phyloP scores from a whole-genome alignment of 2,888 invertebrate genomes.

The Pandemis heparana region DNA sequence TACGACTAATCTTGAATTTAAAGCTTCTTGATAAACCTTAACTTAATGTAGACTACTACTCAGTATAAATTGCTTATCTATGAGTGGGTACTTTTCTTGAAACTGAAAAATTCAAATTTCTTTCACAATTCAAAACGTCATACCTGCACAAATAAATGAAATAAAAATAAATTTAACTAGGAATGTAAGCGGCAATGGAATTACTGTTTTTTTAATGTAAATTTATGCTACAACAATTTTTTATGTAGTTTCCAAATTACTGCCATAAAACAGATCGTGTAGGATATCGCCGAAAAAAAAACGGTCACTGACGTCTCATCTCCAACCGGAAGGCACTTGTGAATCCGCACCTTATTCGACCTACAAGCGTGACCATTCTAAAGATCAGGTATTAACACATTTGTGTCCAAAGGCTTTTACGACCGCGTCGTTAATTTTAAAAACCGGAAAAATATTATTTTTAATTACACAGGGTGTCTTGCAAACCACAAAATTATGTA shows the following conservation, averaged over 20 bases:
- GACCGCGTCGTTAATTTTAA: slow-evolving; percentile 11
- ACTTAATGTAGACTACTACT: slow-evolving; percentile 55
- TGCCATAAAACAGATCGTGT: slow-evolving; percentile 22
- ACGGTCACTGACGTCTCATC: slow-evolving; percentile 11
- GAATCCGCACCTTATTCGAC: slow-evolving; percentile 6
- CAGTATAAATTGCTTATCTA: slow-evolving; percentile 26
- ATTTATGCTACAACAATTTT: slow-evolving; percentile 14
- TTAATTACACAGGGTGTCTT: neutral
- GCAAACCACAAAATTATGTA: neutral
- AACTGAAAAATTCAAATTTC: neutral
- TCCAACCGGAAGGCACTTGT: slow-evolving; percentile 19
- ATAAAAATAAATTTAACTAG: slow-evolving; percentile 17
- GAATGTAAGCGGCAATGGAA: slow-evolving; percentile 55
- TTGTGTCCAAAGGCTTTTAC: slow-evolving; percentile 16
- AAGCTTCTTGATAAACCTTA: slow-evolving; percentile 76
- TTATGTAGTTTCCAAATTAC: slow-evolving; percentile 7
- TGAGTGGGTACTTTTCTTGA: slow-evolving; percentile 4
- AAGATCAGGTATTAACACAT: slow-evolving; percentile 17
- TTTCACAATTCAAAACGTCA: neutral
- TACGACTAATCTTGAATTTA: slow-evolving; percentile 69
- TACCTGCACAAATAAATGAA: slow-evolving; percentile 20
- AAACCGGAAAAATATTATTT: neutral
- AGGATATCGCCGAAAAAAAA: neutral
- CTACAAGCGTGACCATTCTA: neutral
- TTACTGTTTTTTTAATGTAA: slow-evolving; percentile 47